Percentiles rank a stretch among this genome's conserved stretches.
phyloP scores from a whole-genome alignment of 2,888 invertebrate genomes.

The Eustalomyia histrio region DNA sequence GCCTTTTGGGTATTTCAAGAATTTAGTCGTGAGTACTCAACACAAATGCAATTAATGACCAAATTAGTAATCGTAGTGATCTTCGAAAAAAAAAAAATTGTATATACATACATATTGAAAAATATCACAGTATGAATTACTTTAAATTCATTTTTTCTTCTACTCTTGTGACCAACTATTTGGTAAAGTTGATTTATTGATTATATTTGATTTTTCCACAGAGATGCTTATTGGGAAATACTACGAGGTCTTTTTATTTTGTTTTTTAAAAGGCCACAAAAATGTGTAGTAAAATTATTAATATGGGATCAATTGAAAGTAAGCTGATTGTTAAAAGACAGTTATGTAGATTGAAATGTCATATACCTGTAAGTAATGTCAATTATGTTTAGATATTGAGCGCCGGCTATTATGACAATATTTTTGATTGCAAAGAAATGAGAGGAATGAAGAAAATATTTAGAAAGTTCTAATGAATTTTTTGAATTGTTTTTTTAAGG shows the following conservation, averaged over 20 bases:
- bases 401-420: slow-evolving; percentile 63
- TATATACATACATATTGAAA: slow-evolving; percentile 35
- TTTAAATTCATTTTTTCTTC: slow-evolving; percentile 36
- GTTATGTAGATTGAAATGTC: slow-evolving; percentile 65
- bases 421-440: slow-evolving; percentile 7
- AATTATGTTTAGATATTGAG: slow-evolving; percentile 49
- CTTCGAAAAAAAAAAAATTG: slow-evolving; percentile 7
- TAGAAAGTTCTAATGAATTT: background rate
- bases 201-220: slow-evolving; percentile 40
- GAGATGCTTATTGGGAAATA: slow-evolving; percentile 25
- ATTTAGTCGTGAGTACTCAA: slow-evolving; percentile 69
- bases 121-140: slow-evolving; percentile 57
- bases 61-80: slow-evolving; percentile 65
- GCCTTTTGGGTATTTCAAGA: slow-evolving; percentile 70
- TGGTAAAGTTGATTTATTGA: slow-evolving; percentile 63
- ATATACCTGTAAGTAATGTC: slow-evolving; percentile 17
- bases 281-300: slow-evolving; percentile 63
- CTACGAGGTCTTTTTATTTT: slow-evolving; percentile 27
- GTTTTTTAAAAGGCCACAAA: slow-evolving; percentile 61
- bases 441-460: background rate
- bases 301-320: slow-evolving; percentile 47
- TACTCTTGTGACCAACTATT: slow-evolving; percentile 47
- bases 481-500: too few relatives aligned
- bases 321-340: slow-evolving; percentile 34
- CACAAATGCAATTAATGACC: slow-evolving; percentile 70